Evolutionary conservation across 2,797 vertebrate genomes (phyloP), one percentile per base, ranked within the genome.

Genomic region (Peromyscus attwateri): DNA sequence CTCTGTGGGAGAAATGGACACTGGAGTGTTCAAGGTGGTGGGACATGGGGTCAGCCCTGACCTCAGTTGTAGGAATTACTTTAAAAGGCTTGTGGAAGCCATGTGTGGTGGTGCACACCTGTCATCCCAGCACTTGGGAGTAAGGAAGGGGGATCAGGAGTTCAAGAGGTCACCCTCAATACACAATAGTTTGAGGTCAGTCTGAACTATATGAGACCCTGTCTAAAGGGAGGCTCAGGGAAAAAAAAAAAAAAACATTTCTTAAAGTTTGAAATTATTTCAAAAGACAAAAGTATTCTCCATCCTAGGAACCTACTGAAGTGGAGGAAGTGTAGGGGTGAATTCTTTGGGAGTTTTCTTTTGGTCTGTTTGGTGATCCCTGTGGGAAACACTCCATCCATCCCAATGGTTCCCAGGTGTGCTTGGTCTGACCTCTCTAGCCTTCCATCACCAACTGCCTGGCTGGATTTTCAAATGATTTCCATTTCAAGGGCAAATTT

Each of bases 401-500:
- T 73, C 25, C 73, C 27, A 21, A 0, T 31, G 16, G 60, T 83
- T 83, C 40, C 37, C 81, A 64, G 95, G 57, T 81, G 11, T 87
- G 66, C 14, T 83, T 64, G 17, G 52, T 77, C 25, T 46, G 46
- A 49, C 66, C 64, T 37, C 55, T 88, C 57, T 10, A 25, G 7
- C 90, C n/a, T 57, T 93, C 46, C 25, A 60, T 21, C 83, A 52
- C 76, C 91, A 81, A n/a, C 85, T 73, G 79, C 90, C 70, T 89
- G 68, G 79, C 87, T 89, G 94, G 70, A 94, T 79, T 83, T 96
- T 92, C 64, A 91, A 87, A 87, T 64, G 34, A 79, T 93, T 96
- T 91, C 92, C 64, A 80, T 80, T 93, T 93, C 94, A 96, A 96
- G 96, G 83, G 90, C 17, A 9, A 70, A 75, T 92, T 95, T 96